These are phyloP conservation scores for rat (Rattus norvegicus) DNA, from an alignment of 2,113 vertebrate species.

Conservation along the genomic window DNA sequence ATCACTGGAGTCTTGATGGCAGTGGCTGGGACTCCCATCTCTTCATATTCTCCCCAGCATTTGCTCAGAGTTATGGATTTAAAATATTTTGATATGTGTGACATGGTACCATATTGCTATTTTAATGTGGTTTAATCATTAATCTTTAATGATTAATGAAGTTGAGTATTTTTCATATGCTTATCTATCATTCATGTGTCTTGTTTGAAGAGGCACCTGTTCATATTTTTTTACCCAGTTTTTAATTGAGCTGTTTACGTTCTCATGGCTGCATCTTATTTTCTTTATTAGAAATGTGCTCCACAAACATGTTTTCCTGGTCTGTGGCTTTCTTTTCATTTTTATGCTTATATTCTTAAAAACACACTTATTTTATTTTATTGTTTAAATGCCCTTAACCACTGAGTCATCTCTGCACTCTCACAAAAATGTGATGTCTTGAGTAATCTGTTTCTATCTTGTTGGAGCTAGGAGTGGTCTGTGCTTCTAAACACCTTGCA, in stretches of 20 bases:
- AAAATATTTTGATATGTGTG: neutral
- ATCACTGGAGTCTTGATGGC: neutral
- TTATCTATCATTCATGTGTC: neutral
- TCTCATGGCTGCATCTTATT: neutral
- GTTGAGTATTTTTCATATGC: neutral
- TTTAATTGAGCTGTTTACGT: neutral
- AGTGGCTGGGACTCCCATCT: neutral
- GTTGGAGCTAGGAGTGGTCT: neutral
- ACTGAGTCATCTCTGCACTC: neutral
- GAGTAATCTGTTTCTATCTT: neutral
- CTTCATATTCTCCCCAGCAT: neutral
- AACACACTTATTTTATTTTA: neutral
- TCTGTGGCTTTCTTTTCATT: neutral
- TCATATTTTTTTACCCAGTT: neutral
- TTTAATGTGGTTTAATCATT: neutral
- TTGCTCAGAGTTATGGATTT: neutral
- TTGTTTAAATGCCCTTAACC: neutral
- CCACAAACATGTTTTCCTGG: neutral
- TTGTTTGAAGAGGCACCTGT: neutral
- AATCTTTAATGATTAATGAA: neutral
- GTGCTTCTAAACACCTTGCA: neutral
- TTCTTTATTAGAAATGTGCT: neutral
- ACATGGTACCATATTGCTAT: neutral
- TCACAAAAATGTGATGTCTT: neutral
- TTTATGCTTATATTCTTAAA: neutral